These are phyloP conservation scores for Mesembrinibis cayennensis DNA, from an alignment of 2,113 vertebrate genomes.

Conservation along the genomic window DNA sequence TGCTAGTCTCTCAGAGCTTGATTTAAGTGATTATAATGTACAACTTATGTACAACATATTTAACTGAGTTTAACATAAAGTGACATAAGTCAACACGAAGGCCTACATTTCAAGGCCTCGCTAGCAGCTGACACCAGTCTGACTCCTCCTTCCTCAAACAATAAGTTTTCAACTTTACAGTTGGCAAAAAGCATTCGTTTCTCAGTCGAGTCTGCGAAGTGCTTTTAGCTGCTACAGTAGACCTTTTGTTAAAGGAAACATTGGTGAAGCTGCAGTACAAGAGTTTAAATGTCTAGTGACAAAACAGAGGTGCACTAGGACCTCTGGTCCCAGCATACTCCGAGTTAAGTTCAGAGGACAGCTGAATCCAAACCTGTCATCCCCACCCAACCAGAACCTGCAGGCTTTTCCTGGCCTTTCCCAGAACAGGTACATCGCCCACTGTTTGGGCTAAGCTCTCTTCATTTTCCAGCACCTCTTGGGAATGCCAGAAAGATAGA, in stretches of 20 bases:
- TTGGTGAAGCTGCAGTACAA: neutral
- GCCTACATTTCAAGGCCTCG: neutral
- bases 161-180: accelerated
- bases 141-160: neutral
- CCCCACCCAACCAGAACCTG: neutral
- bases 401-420: neutral
- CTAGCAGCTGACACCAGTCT: neutral
- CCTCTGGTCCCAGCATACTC: neutral
- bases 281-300: neutral
- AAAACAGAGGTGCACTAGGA: neutral
- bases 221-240: neutral
- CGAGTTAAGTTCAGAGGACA: neutral
- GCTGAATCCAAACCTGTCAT: neutral
- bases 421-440: accelerated
- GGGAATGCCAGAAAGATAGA: neutral
- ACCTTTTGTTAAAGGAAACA: neutral
- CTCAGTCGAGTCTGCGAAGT: neutral
- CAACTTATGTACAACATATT: neutral
- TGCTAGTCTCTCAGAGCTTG: neutral
- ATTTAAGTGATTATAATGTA: neutral
- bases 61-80: neutral
- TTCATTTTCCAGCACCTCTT: neutral
- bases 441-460: neutral
- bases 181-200: neutral
- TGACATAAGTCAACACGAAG: neutral